phyloP scores from a whole-genome alignment of 2,888 invertebrate genomes.

The Busseola fusca region DNA sequence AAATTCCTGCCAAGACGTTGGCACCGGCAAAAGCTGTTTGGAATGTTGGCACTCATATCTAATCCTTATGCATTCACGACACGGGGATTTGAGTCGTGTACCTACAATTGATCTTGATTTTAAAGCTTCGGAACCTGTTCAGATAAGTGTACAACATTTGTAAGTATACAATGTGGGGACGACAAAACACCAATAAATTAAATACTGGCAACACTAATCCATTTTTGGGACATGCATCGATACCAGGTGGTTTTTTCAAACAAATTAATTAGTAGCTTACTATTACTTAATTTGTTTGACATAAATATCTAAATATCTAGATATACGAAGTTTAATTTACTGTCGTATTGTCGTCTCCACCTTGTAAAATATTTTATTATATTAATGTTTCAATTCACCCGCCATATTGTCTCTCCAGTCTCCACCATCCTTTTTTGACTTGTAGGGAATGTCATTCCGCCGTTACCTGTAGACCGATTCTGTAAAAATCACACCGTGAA shows the following conservation, averaged over 20 bases:
- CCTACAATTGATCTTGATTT: background rate
- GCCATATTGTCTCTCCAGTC: no score
- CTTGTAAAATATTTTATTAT: background rate
- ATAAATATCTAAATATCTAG: no score
- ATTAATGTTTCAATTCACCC: background rate
- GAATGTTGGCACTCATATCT: conserved; percentile 35
- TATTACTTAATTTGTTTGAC: no score
- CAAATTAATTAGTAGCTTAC: background rate
- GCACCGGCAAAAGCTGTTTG: conserved; percentile 1
- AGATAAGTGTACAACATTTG: background rate
- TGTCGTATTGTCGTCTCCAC: background rate
- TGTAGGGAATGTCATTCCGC: no score
- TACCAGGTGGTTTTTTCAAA: background rate
- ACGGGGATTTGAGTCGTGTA: conserved; percentile 5
- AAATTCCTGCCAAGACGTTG: conserved; percentile 19
- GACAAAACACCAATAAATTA: background rate
- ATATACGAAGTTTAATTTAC: background rate
- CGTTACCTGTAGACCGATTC: no score
- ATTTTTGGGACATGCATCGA: no score
- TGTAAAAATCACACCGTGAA: no score
- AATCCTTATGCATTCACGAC: conserved; percentile 13
- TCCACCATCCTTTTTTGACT: no score
- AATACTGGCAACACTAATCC: background rate
- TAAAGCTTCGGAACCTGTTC: background rate
- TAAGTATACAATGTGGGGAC: background rate